These are phyloP conservation scores for Halisarca cf. caerulea DNA, from an alignment of 37 sponge, comb jelly and placozoan species.

Conservation along the genomic window DNA sequence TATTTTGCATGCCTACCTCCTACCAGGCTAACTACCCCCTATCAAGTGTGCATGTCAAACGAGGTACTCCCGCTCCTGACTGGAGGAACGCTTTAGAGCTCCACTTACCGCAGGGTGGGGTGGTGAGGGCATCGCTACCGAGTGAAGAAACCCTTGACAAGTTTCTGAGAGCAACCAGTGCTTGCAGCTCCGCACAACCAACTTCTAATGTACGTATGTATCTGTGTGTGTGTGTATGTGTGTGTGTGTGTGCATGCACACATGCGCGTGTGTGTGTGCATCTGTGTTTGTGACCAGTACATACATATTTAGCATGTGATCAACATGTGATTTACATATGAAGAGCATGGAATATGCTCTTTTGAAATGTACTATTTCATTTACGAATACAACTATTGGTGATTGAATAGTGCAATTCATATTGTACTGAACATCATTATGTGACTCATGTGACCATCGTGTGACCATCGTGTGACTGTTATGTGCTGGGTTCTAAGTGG, in stretches of 20 bases:
- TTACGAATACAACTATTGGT: no score
- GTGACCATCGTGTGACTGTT: no score
- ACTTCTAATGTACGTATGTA: neutral
- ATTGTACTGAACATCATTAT: no score
- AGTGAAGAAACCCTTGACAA: neutral
- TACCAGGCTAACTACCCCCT: constrained; percentile 16
- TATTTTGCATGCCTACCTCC: neutral
- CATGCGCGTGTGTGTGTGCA: neutral
- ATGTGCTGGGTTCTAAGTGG: constrained; percentile 34
- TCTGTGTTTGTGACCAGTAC: neutral
- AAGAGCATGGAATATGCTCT: no score
- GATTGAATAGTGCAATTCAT: no score
- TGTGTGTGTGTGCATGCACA: neutral
- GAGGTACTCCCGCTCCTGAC: neutral
- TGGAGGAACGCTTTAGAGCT: constrained; percentile 19
- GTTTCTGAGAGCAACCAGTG: neutral
- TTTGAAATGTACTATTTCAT: no score
- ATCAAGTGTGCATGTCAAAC: constrained; percentile 5
- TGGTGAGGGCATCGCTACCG: constrained; percentile 14
- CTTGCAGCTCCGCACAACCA: constrained; percentile 22
- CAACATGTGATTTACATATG: no score
- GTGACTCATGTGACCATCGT: neutral
- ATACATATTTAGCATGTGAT: no score
- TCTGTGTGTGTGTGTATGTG: neutral
- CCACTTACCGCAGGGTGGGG: neutral